Percentiles rank a stretch among this genome's conserved stretches.
These are phyloP conservation scores for Drosophila anceps DNA, from an alignment of 2,888 invertebrate species.

Conservation along the genomic window DNA sequence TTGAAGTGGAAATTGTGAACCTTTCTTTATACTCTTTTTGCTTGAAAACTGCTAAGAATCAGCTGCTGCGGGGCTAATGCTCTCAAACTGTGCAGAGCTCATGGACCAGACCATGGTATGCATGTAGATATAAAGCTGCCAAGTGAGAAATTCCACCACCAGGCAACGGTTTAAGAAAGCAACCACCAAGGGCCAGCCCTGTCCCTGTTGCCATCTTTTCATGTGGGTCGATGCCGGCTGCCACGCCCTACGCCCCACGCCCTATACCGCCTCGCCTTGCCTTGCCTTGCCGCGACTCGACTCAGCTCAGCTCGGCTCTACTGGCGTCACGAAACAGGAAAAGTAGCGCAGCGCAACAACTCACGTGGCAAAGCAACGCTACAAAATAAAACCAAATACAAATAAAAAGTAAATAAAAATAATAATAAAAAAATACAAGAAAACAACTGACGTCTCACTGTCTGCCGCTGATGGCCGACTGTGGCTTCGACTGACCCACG, in stretches of 20 bases:
- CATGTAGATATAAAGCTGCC: background rate
- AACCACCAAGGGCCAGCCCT: constrained; percentile 27
- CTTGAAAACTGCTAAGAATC: too few species aligned
- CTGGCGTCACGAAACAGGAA: background rate
- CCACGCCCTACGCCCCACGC: background rate
- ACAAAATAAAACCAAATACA: too few species aligned
- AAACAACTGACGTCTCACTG: constrained; percentile 44
- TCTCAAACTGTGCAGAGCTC: background rate
- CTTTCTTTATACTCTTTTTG: too few species aligned
- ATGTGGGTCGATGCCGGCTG: constrained; percentile 23
- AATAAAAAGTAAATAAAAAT: too few species aligned
- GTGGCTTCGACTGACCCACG: too few species aligned
- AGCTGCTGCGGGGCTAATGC: too few species aligned
- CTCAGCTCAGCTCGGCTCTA: background rate
- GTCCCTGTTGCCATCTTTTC: constrained; percentile 13
- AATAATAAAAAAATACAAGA: background rate
- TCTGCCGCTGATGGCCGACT: constrained; percentile 8
- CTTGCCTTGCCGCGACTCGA: too few species aligned
- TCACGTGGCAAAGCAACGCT: constrained; percentile 2
- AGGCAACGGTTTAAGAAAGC: constrained; percentile 24
- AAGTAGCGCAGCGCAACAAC: background rate
- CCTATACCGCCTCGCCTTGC: too few species aligned
- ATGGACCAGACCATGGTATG: background rate
- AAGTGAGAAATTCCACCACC: constrained; percentile 50
- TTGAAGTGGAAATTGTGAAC: too few species aligned